Evolutionary conservation across 2,888 invertebrate species (phyloP), one percentile per base, ranked within the genome.

Genomic region (Homarus gammarus): DNA sequence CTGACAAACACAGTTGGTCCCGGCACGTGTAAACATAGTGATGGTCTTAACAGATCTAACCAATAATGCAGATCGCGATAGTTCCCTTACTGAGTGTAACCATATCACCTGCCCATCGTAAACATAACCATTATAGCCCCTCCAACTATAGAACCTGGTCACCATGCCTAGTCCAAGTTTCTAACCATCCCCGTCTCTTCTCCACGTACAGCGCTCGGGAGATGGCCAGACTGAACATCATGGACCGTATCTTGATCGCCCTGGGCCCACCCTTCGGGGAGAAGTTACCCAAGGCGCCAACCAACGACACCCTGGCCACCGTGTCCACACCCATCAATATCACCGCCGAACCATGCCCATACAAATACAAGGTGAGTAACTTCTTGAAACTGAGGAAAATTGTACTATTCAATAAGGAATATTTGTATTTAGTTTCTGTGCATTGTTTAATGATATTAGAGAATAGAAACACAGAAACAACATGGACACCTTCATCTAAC

Each of bases 281-380:
- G n/a, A 61, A 72, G 31, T 61, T 90, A 6, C 90, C 90, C 51
- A 40, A 72, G 40, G 87, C 84, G 5, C 87, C 82, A 12, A 84
- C 84, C 84, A 90, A 79, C 73, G 87, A 83, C 70, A 87, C 90
- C 49, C 85, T 90, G 31, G 87, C 90, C 27, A 87, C 90, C 10
- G 87, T 90, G 31, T 56, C 84, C 75, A 87, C 90, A 1, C 61
- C 79, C n/a, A 72, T 90, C 70, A 85, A 85, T 40, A 85, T 90
- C 22, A 85, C 68, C 49, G 73, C 84, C 3, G 82, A 72, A 27
- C 79, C 84, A 3, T 90, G 87, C 44, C 85, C 90, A 0, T 72
- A 88, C 75, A 79, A 75, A n/a, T 90, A 90, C 70, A 87, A 78
- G 79, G 90, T 90, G 79, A 79, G 86, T 44, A 18, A n/a, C n/a